phyloP scores from a whole-genome alignment of 2,888 invertebrate species.

The Lithodes maja region DNA sequence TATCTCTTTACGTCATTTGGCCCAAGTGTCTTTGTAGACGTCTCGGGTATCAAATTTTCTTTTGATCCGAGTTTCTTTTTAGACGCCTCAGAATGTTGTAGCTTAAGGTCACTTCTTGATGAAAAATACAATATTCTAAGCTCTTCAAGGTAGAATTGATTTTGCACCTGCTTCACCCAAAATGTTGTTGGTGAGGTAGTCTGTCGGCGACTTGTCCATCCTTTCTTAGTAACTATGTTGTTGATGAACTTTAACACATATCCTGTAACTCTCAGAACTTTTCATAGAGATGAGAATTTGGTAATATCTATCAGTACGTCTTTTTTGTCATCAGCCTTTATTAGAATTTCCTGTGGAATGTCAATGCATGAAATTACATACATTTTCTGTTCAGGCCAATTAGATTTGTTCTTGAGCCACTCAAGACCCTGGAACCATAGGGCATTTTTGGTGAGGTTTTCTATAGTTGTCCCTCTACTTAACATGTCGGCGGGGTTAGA shows the following conservation, averaged over 20 bases:
- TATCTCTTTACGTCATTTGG: neutral
- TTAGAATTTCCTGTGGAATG: neutral
- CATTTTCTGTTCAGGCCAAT: conserved; percentile 3
- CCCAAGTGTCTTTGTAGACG: conserved; percentile 1
- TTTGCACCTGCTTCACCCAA: neutral
- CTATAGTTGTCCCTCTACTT: neutral
- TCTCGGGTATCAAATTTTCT: neutral
- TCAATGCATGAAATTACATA: neutral
- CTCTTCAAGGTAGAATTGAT: neutral
- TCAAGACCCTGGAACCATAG: conserved; percentile 4
- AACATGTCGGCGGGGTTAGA: neutral
- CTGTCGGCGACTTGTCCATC: conserved; percentile 6
- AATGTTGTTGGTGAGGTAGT: neutral
- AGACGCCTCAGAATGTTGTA: neutral
- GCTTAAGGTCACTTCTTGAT: no score
- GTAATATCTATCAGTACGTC: neutral
- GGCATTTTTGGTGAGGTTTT: neutral
- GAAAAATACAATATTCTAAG: neutral
- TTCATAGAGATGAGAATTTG: neutral
- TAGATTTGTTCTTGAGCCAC: neutral
- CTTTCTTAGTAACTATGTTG: neutral
- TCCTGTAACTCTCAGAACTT: neutral
- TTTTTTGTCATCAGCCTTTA: neutral
- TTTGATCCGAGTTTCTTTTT: neutral
- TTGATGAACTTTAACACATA: conserved; percentile 7